Base-by-base conservation (phyloP, 2,113 vertebrate species). In the Oryctolagus cuniculus region DNA sequence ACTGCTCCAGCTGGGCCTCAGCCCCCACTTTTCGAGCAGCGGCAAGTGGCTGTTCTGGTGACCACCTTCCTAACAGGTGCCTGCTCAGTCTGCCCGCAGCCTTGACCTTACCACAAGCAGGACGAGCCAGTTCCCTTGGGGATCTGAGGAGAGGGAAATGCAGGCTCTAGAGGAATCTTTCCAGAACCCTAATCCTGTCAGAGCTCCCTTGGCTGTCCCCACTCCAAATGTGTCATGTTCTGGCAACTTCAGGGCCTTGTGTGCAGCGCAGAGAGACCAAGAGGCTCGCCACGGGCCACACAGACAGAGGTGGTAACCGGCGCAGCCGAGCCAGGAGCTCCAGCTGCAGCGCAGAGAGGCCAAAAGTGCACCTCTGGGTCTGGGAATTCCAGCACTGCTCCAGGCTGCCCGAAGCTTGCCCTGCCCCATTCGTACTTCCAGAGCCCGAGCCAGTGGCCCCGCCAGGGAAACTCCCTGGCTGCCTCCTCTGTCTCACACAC, bases 351-450 rank as follows among this genome's bases (percentile, higher is more conserved):
- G 58, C 31, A 21, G 61, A 15, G 6, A 64, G 22, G 25, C 64
- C 69, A 36, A 38, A 38, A 61, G 44, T 1, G 5, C 3, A 0
- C 24, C 73, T 67, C 36, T 38, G 9, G 27, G 25, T 82, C 25
- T 29, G 82, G 81, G 53, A 75, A 74, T 16, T 38, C 22, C 55
- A 84, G 17, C 25, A 0, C 2, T 5, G 44, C n/a, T 38, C 34
- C 15, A 3, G 25, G 8, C 66, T 12, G 0, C 58, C 67, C 27
- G 12, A 17, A 12, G 66, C n/a, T 27, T 61, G 70, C 63, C 24
- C 25, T 15, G 8, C 9, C 53, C 10, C 0, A 0, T 10, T 63
- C 63, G 1, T 6, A 2, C 38, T 89, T 86, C n/a, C 3, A 1
- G 86, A 89, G 29, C n/a, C 29, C 66, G 11, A 31, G 17, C 25